Conservation (phyloP, 2,797 vertebrate species). For the Lemur catta region DNA sequence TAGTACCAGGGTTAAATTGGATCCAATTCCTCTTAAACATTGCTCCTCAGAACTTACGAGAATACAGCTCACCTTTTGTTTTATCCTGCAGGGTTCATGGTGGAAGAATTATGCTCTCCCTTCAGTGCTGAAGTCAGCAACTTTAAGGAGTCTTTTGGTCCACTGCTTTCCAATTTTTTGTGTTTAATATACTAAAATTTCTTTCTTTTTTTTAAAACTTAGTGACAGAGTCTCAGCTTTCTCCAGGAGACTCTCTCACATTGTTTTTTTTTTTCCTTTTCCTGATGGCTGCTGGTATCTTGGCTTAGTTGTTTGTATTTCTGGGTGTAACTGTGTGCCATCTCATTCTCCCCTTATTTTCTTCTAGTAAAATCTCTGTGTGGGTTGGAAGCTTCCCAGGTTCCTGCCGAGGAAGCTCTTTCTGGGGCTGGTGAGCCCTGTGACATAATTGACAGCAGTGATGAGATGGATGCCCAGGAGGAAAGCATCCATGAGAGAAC, state of each 20-base stretch:
- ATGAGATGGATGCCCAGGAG: slow-evolving; percentile 90
- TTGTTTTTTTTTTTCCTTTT: too few relatives aligned
- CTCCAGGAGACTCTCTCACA: not conserved
- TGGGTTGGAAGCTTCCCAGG: slow-evolving; percentile 94
- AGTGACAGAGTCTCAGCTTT: not conserved
- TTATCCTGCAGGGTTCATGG: not conserved
- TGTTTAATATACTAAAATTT: not conserved
- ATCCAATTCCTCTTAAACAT: not conserved
- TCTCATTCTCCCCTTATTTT: slow-evolving; percentile 54
- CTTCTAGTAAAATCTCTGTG: slow-evolving; percentile 94
- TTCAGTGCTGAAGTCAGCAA: not conserved
- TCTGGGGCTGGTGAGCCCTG: slow-evolving; percentile 85
- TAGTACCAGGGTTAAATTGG: not conserved
- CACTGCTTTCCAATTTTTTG: not conserved
- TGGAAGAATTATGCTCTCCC: not conserved
- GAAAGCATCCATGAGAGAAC: slow-evolving; percentile 84
- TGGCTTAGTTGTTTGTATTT: not conserved
- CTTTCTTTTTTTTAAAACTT: not conserved
- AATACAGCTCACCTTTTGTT: not conserved
- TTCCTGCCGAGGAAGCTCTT: slow-evolving; percentile 91
- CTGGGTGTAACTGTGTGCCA: not conserved
- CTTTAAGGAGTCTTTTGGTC: not conserved
- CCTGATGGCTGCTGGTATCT: not conserved
- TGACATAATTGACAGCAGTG: slow-evolving; percentile 90
- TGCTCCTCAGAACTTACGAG: not conserved